A percentile compares a stretch with the other conserved stretches of the same genome.
Conservation (phyloP, 2,113 vertebrate species). For the Sceloporus undulatus region DNA sequence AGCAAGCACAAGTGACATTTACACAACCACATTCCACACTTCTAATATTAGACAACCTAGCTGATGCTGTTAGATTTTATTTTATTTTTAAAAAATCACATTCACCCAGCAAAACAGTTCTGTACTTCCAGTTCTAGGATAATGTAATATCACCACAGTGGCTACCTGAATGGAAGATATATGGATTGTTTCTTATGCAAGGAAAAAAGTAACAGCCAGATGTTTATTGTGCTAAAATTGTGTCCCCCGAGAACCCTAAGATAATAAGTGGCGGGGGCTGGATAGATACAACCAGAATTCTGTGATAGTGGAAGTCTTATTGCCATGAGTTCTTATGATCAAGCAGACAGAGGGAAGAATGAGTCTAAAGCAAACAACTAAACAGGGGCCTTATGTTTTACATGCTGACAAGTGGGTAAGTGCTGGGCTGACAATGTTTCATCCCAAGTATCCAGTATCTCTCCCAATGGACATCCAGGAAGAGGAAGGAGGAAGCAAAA, state of each 20-base stretch:
- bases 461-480: slow-evolving; percentile 79
- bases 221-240: background rate
- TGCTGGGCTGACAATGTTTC: slow-evolving; percentile 73
- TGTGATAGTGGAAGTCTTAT: slow-evolving; percentile 47
- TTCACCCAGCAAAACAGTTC: background rate
- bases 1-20: background rate
- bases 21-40: background rate
- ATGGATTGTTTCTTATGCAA: background rate
- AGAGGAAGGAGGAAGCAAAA: slow-evolving; percentile 79
- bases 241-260: background rate
- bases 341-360: slow-evolving; percentile 71
- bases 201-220: background rate
- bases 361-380: slow-evolving; percentile 73
- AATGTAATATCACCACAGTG: background rate
- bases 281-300: slow-evolving; percentile 9
- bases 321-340: slow-evolving; percentile 74
- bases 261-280: slow-evolving; percentile 10
- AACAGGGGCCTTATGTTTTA: slow-evolving; percentile 61
- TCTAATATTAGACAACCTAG: background rate
- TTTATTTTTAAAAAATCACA: background rate
- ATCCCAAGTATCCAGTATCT: slow-evolving; percentile 79
- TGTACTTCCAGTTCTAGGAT: background rate
- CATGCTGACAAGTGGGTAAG: slow-evolving; percentile 67
- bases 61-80: background rate
- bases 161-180: background rate